A percentile compares a stretch with the other conserved stretches of the same genome.
Conservation (phyloP, 2,888 invertebrate genomes). For the Apodemia duryi region DNA sequence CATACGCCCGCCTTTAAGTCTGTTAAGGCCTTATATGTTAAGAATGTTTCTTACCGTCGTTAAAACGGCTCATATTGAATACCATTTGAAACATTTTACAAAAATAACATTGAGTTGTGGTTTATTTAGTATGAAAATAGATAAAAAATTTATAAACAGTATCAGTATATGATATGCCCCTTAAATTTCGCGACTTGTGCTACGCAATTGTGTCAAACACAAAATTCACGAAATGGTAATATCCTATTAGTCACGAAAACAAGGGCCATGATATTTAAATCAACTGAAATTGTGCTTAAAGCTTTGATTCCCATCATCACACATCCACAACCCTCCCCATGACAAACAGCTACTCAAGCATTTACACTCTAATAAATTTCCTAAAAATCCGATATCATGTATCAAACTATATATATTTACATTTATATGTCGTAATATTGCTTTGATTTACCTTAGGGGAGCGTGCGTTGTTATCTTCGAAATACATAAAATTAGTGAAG, state of each 20-base stretch:
- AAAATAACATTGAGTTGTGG: constrained; percentile 50
- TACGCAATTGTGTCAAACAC: constrained; percentile 6
- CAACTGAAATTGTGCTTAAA: constrained; percentile 71
- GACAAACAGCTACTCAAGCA: constrained; percentile 67
- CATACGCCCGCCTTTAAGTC: background rate
- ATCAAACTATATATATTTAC: constrained; percentile 79
- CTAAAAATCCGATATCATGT: constrained; percentile 72
- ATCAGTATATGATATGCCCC: constrained; percentile 44
- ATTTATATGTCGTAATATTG: constrained; percentile 79
- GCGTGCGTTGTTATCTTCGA: constrained; percentile 68
- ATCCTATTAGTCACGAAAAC: constrained; percentile 23
- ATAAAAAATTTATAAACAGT: constrained; percentile 51
- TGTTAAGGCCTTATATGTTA: background rate
- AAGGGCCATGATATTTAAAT: constrained; percentile 56
- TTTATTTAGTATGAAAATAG: constrained; percentile 69
- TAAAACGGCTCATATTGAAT: constrained; percentile 34
- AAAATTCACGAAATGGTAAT: background rate
- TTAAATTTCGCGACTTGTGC: constrained; percentile 20
- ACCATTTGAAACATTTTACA: constrained; percentile 49
- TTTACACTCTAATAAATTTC: constrained; percentile 71
- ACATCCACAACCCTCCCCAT: constrained; percentile 61
- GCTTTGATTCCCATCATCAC: constrained; percentile 77
- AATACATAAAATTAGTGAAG: constrained; percentile 68
- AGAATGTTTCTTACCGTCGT: background rate
- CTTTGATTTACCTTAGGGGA: constrained; percentile 76